Base-by-base conservation (phyloP, 1,140 invertebrate species). In the Arion vulgaris region DNA sequence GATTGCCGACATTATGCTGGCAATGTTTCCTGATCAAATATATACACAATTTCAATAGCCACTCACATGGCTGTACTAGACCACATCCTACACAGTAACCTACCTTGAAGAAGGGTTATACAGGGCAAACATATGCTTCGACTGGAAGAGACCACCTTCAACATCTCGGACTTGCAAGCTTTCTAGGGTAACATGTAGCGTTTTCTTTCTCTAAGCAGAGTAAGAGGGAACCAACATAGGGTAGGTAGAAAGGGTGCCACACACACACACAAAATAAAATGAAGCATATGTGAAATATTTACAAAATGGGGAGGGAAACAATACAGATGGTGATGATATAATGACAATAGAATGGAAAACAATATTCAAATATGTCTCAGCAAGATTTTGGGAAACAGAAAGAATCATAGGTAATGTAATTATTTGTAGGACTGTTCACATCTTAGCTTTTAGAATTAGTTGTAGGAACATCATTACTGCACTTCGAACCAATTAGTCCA, bases 141-240 rank as follows among this genome's bases (percentile, higher is more conserved):
- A 95, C 73, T 98, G 98, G 97, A 99, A 99, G 92, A 99, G 99
- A 66, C 98, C 96, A 91, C 98, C 96, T 93, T 99, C 98, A 85
- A 99, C 95, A 93, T 99, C 98, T 80, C 97, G 94, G 83, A 99
- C 93, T 94, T 99, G 99, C 83, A 99, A 94, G 77, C 97, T 97
- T 93, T 99, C 98, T 91, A 99, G 94, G 97, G 87, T 57, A 89
- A 80, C 87, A 89, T 88, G 83, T 88, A 89, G 69, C 85, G 86
- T 81, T 89, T 76, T 89, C 88, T 80, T 83, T 85, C 80, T 89
- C 88, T 89, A 85, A 62, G 11, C 28, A 66, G 2, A 17, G 62
- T 2, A 32, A 28, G 5, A 66, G n/a, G 62, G 62, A 66, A 34
- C n/a, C 2, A 32, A 4, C 62, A 23, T 11, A n/a, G 53, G 62